phyloP scores from a whole-genome alignment of 2,888 invertebrate species.

The Dorcus hopei region DNA sequence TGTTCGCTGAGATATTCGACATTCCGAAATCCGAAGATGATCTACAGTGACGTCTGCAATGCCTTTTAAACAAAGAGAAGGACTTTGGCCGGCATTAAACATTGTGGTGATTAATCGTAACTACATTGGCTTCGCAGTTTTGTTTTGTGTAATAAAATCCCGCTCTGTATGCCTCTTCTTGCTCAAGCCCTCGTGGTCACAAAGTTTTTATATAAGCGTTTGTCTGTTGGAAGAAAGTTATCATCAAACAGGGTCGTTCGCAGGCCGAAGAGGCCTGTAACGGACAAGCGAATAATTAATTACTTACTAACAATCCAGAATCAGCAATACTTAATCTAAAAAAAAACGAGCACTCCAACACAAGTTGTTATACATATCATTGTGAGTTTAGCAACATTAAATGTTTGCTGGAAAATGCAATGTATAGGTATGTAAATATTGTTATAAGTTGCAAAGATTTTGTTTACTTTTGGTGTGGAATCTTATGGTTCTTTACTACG shows the following conservation, averaged over 20 bases:
- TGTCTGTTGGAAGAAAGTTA: slow-evolving; percentile 2
- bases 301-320: slow-evolving; percentile 10
- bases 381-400: slow-evolving; percentile 26
- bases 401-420: slow-evolving; percentile 20
- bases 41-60: slow-evolving; percentile 43
- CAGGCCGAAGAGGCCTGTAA: background rate
- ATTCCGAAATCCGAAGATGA: slow-evolving; percentile 84
- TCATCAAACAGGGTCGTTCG: background rate
- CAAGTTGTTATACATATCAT: slow-evolving; percentile 38
- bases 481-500: slow-evolving; percentile 13
- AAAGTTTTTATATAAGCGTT: slow-evolving; percentile 17
- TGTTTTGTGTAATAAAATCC: slow-evolving; percentile 5
- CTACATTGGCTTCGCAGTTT: slow-evolving; percentile 7
- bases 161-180: slow-evolving; percentile 34
- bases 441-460: slow-evolving; percentile 30
- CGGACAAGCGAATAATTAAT: slow-evolving; percentile 4
- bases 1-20: slow-evolving; percentile 96
- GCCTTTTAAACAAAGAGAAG: background rate
- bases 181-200: slow-evolving; percentile 35
- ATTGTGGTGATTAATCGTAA: slow-evolving; percentile 8
- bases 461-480: slow-evolving; percentile 40
- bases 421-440: slow-evolving; percentile 34
- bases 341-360: slow-evolving; percentile 4
- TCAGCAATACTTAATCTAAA: slow-evolving; percentile 12
- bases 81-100: slow-evolving; percentile 1